phyloP scores from a whole-genome alignment of 2,797 vertebrate species.

The Anas georgica region DNA sequence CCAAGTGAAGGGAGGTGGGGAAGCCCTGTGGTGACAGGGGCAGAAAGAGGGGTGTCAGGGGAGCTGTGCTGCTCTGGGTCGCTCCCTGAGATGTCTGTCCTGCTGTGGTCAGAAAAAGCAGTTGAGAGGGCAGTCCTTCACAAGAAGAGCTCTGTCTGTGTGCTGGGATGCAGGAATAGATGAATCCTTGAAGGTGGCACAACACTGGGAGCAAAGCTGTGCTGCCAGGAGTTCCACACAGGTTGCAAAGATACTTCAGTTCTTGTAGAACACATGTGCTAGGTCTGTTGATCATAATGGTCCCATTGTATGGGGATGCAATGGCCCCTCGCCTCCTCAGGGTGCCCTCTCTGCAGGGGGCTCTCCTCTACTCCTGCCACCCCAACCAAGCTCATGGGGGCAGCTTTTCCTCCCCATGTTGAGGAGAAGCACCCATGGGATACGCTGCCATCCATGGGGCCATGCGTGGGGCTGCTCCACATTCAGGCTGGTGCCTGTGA shows the following conservation, averaged over 20 bases:
- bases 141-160: background rate
- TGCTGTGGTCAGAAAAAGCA: background rate
- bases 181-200: background rate
- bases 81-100: fast-evolving
- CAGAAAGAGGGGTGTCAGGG: background rate
- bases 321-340: background rate
- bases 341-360: background rate
- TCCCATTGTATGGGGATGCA: background rate
- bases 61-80: background rate
- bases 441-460: background rate
- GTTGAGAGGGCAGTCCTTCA: background rate
- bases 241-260: background rate
- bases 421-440: background rate
- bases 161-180: background rate
- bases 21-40: background rate
- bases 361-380: background rate
- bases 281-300: background rate
- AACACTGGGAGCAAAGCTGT: background rate
- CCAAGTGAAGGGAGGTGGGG: background rate
- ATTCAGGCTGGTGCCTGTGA: background rate
- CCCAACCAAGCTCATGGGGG: background rate
- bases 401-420: background rate
- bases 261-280: background rate
- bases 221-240: too few species aligned
- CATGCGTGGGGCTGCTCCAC: background rate